Base-by-base conservation (phyloP, 2,888 invertebrate genomes). In the Temnothorax ravouxi region DNA sequence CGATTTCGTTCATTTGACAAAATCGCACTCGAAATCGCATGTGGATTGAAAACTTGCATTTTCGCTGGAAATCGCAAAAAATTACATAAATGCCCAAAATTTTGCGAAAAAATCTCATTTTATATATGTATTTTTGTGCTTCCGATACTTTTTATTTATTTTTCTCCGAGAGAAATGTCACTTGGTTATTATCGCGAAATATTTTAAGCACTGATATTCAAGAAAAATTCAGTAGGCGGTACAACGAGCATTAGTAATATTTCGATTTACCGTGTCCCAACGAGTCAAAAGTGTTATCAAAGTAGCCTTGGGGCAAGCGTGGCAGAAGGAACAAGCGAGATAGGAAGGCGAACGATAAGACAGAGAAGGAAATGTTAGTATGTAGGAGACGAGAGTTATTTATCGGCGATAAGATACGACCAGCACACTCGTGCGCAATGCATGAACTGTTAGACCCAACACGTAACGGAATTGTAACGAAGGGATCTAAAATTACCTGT, bases 361-460 rank as follows among this genome's bases (percentile, higher is more conserved):
- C 59, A 86, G 86, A 88, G 89, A 86, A 84, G 77, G 72, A 82
- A 82, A 67, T 72, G 87, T 77, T 66, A 84, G 85, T 83, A 54
- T 21, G 59, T 59, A 61, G 85, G 81, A 76, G 83, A 82, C 75
- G 82, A 72, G 81, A 84, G 87, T 89, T 89, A 89, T 89, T 91
- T 91, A 91, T 91, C 88, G 86, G 72, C 87, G 91, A 91, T 90
- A 92, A 91, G 91, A 92, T 92, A 90, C 83, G 86, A 77, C 52
- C 76, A 64, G 54, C 67, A 59, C 74, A 79, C 76, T 76, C 44
- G 77, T 64, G 76, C 82, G 47, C 52, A 52, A 80, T 77, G 50
- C 44, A 50, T 71, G 18, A 61, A 71, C 79, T 59, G 59, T 80
- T 69, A 79, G 25, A 69, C 29, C 34, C 29, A 47, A n/a, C 79